Base-by-base conservation (phyloP, 1,140 invertebrate species). In the Tribolium madens region DNA sequence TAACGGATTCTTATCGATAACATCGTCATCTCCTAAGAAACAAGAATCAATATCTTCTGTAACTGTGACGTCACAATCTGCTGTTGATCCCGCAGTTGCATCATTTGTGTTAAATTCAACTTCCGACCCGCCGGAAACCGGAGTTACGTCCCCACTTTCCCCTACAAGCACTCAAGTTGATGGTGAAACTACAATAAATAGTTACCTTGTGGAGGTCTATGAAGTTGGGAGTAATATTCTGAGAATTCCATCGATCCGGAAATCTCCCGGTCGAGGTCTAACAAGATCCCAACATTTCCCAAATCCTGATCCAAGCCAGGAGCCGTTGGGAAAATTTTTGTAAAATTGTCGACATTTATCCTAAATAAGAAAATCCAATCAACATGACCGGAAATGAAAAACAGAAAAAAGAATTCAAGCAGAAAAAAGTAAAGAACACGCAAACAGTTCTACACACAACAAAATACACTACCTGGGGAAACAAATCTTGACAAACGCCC, bases 81-180 rank as follows among this genome's bases (percentile, higher is more conserved):
- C 88, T 71, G 87, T 86, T 17, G 88, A 89, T 75, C 88, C 88
- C 77, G 87, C 87, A 12, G 89, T 89, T 15, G 88, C 88, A 84
- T 89, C 88, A 80, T 88, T 89, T 76, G 88, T 88, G 81, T 89
- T 88, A 81, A 89, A 89, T 69, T 90, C 89, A 68, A 87, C 83
- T 82, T 90, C 89, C 0, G 89, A 90, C 46, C 87, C 84, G 31
- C 86, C 83, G n/a, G 90, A 91, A 73, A 90, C 88, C 73, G 90
- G 90, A 57, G 90, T 91, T 73, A 89, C 84, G 78, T 90, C 89
- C 14, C 89, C 89, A 84, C 89, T 90, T 83, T 87, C 89, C 10
- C 70, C 79, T 82, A 64, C 17, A 77, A 78, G 6, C 70, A 73
- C 52, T 31, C 13, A n/a, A 21, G 3, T 53, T 12, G 26, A n/a